Percentiles rank a stretch among this genome's conserved stretches.
Evolutionary conservation across 2,888 invertebrate genomes (phyloP).

Genomic region (Drosophila demipolita): DNA sequence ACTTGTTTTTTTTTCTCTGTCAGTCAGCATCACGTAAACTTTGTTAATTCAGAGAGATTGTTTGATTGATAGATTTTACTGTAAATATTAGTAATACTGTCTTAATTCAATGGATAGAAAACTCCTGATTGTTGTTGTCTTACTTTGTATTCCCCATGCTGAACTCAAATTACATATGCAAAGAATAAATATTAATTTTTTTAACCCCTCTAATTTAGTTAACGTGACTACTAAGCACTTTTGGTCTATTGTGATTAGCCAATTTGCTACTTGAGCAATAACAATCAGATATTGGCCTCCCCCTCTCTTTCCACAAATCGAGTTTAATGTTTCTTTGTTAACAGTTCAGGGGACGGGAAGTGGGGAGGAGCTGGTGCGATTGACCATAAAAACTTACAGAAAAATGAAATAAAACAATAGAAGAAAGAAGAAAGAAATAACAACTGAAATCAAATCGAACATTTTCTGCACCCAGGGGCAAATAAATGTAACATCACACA

Average conservation of each 20-base stretch:
- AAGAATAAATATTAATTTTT: neutral
- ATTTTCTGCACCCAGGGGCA: conserved; percentile 28
- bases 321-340: conserved; percentile 56
- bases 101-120: neutral
- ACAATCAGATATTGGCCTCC: neutral
- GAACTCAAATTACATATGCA: neutral
- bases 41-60: conserved; percentile 4
- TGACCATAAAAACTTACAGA: conserved; percentile 42
- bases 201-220: neutral
- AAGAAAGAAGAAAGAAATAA: neutral
- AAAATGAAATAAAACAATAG: conserved; percentile 15
- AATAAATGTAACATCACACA: conserved; percentile 14
- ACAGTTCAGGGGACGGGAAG: neutral
- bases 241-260: neutral
- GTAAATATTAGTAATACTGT: conserved; percentile 8
- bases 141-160: neutral
- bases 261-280: neutral
- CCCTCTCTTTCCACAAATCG: conserved; percentile 36
- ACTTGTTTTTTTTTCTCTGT: conserved; percentile 20
- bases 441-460: conserved; percentile 36
- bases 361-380: neutral
- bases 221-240: neutral
- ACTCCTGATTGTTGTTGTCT: conserved; percentile 6
- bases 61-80: neutral
- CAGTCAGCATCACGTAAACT: conserved; percentile 29